phyloP scores from a whole-genome alignment of 2,797 vertebrate genomes.

The Sphaeramia orbicularis region DNA sequence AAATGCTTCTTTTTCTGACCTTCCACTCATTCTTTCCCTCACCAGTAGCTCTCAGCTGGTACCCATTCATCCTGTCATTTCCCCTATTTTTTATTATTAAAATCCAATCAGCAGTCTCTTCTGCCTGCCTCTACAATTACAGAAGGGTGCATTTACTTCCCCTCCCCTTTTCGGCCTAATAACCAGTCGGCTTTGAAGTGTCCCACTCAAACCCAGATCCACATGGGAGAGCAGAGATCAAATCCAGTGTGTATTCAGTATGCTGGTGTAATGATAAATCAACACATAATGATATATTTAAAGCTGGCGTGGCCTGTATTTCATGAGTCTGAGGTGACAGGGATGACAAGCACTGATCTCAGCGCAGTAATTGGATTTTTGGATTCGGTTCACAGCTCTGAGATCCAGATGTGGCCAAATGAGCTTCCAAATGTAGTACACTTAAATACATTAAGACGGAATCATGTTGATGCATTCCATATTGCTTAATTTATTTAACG shows the following conservation, averaged over 20 bases:
- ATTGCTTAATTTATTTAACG: constrained; percentile 6
- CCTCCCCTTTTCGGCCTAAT: not conserved
- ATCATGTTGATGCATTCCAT: constrained; percentile 11
- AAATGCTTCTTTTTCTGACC: too few relatives aligned
- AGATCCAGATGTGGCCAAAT: constrained; percentile 18
- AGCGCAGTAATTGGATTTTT: constrained; percentile 16
- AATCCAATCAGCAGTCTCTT: not conserved
- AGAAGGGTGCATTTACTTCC: not conserved
- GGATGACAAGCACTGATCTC: not conserved
- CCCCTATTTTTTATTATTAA: not conserved
- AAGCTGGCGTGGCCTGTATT: not conserved
- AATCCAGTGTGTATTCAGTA: not conserved
- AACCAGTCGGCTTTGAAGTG: not conserved
- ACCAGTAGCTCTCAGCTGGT: too few relatives aligned
- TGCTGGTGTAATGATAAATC: not conserved
- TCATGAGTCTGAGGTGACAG: not conserved
- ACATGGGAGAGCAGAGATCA: not conserved
- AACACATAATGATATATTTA: not conserved
- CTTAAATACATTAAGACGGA: constrained; percentile 16
- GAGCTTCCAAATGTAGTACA: constrained; percentile 2
- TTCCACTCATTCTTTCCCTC: too few relatives aligned
- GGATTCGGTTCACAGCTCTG: constrained; percentile 1
- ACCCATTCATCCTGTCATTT: not conserved
- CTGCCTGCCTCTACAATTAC: not conserved
- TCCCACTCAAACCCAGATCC: not conserved